Percentiles rank a stretch among this genome's conserved stretches.
phyloP scores from a whole-genome alignment of 2,113 vertebrate species.

The Sinocyclocheilus anophthalmus region DNA sequence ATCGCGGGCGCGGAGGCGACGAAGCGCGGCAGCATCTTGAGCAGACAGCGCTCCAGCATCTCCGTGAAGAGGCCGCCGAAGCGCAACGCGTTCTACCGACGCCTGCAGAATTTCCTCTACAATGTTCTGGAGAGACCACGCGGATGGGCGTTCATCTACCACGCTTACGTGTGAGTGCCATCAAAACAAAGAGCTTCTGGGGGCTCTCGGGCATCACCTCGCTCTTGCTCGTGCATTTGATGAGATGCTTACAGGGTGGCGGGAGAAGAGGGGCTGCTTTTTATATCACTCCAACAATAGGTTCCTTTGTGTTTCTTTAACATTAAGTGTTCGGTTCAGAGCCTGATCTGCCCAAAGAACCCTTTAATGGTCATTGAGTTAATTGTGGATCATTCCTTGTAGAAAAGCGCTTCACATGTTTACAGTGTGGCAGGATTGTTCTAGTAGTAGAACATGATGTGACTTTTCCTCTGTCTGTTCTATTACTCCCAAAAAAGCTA shows the following conservation, averaged over 20 bases:
- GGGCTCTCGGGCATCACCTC: neutral
- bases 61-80: slow-evolving; percentile 83
- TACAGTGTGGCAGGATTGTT: neutral
- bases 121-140: slow-evolving; percentile 88
- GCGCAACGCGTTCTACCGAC: slow-evolving; percentile 87
- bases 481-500: neutral
- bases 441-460: neutral
- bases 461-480: neutral
- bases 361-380: neutral
- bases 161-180: slow-evolving; percentile 85
- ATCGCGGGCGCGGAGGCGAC: slow-evolving; percentile 84
- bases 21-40: slow-evolving; percentile 83
- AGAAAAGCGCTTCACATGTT: neutral
- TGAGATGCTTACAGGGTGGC: neutral
- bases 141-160: slow-evolving; percentile 57
- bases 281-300: neutral
- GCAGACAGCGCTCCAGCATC: slow-evolving; percentile 80
- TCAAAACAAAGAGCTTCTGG: slow-evolving; percentile 23
- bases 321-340: neutral
- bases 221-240: neutral
- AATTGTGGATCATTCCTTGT: neutral
- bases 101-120: slow-evolving; percentile 89
- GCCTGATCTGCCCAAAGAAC: neutral
- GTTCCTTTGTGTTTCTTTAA: neutral
- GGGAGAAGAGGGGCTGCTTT: neutral